These are phyloP conservation scores for Campoplex capitator DNA, from an alignment of 2,888 invertebrate genomes.

Conservation along the genomic window DNA sequence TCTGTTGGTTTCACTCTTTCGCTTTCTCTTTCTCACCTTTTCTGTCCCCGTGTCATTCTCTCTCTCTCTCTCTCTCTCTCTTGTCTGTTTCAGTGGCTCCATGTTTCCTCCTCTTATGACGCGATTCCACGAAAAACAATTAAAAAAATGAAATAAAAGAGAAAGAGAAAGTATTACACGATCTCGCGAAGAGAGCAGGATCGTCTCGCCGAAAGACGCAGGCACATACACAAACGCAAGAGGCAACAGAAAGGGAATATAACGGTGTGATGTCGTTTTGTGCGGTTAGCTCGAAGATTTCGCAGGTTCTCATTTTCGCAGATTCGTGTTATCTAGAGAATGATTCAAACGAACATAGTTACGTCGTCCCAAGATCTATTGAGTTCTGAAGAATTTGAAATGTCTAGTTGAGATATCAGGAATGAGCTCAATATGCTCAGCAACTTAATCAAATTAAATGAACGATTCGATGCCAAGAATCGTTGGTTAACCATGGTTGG, in stretches of 20 bases:
- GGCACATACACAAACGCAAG: conserved; percentile 2
- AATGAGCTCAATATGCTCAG: neutral
- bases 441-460: conserved; percentile 15
- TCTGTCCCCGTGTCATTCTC: conserved; percentile 4
- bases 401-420: neutral
- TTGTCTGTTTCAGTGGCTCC: conserved; percentile 12
- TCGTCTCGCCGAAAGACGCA: conserved; percentile 21
- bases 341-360: neutral
- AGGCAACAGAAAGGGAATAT: conserved; percentile 36
- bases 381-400: neutral
- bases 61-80: conserved; percentile 6
- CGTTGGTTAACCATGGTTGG: conserved; percentile 51
- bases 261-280: conserved; percentile 57
- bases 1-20: neutral
- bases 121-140: conserved; percentile 67
- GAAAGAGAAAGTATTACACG: conserved; percentile 61
- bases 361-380: neutral
- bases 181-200: conserved; percentile 25
- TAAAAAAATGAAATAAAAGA: conserved; percentile 63
- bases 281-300: conserved; percentile 52
- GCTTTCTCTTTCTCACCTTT: conserved; percentile 8
- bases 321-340: neutral
- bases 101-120: conserved; percentile 29
- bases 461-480: conserved; percentile 39
- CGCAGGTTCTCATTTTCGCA: conserved; percentile 61